Percentiles rank a stretch among this genome's conserved stretches.
Conservation (phyloP, 2,113 vertebrate genomes). For the Morone chrysops region DNA sequence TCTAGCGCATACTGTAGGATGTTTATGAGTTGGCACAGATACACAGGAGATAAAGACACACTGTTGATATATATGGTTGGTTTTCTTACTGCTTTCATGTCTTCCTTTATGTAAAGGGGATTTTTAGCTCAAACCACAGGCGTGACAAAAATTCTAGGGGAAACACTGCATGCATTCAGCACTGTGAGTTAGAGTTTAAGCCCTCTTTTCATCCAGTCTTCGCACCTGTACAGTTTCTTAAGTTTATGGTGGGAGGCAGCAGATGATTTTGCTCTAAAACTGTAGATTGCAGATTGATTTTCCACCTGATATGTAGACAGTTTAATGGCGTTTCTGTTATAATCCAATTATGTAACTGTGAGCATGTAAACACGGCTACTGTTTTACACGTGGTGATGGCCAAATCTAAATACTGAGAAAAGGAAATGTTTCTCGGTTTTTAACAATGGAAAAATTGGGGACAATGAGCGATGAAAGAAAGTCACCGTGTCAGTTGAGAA, state of each 20-base stretch:
- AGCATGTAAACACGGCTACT: conserved; percentile 16
- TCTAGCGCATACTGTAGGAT: conserved; percentile 11
- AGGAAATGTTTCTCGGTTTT: conserved; percentile 40
- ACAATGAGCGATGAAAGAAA: conserved; percentile 64
- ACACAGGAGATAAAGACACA: conserved; percentile 25
- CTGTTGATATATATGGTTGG: conserved; percentile 25
- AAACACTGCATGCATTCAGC: conserved; percentile 50
- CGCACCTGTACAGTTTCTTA: conserved; percentile 1
- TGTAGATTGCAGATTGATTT: conserved; percentile 15
- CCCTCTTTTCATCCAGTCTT: conserved; percentile 16
- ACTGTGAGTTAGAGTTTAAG: conserved; percentile 39
- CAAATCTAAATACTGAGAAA: not conserved
- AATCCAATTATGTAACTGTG: conserved; percentile 28
- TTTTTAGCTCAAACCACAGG: conserved; percentile 51
- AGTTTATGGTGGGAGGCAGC: not conserved
- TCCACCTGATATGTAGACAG: conserved; percentile 10
- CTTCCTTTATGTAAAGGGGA: conserved; percentile 45
- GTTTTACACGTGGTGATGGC: conserved; percentile 19
- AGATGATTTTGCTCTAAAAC: conserved; percentile 33
- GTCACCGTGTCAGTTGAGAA: conserved; percentile 64
- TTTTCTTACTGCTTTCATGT: conserved; percentile 39
- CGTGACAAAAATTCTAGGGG: conserved; percentile 33
- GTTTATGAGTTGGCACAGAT: conserved; percentile 46
- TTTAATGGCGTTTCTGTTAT: conserved; percentile 35
- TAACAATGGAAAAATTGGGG: conserved; percentile 48